Percentiles rank a stretch among this genome's conserved stretches.
Conservation (phyloP, 2,888 invertebrate species). For the Drosophila villosipedis region DNA sequence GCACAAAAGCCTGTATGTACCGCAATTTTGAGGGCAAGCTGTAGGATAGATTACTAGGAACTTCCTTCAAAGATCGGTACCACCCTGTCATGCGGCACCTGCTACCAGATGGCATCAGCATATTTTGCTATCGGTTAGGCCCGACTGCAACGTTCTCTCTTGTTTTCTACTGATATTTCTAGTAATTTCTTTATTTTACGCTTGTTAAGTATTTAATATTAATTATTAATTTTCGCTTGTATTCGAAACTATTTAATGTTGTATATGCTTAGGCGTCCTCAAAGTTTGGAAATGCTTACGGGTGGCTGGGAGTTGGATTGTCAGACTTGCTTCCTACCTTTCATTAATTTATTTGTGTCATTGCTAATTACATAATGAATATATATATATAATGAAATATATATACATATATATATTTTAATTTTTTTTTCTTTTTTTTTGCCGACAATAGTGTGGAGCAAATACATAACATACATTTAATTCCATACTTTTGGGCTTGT, state of each 20-base stretch:
- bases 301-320: not conserved
- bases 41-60: not conserved
- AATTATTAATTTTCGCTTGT: not conserved
- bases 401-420: too few species aligned
- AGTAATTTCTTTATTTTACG: not conserved
- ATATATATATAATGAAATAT: too few species aligned
- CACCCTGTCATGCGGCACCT: not conserved
- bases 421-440: too few species aligned
- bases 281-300: not conserved
- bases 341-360: too few species aligned
- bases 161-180: not conserved
- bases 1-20: not conserved
- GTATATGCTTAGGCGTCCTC: not conserved
- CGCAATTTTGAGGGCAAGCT: not conserved
- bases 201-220: not conserved
- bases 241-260: not conserved
- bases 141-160: not conserved
- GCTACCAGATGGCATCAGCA: not conserved
- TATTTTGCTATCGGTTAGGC: not conserved
- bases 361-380: not conserved
- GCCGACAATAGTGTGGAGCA: not conserved
- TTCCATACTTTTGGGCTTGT: slow-evolving; percentile 33
- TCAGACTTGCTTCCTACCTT: not conserved
- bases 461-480: not conserved
- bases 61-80: not conserved